These are phyloP conservation scores for Struthidea cinerea DNA, from an alignment of 2,113 vertebrate species.

Conservation along the genomic window DNA sequence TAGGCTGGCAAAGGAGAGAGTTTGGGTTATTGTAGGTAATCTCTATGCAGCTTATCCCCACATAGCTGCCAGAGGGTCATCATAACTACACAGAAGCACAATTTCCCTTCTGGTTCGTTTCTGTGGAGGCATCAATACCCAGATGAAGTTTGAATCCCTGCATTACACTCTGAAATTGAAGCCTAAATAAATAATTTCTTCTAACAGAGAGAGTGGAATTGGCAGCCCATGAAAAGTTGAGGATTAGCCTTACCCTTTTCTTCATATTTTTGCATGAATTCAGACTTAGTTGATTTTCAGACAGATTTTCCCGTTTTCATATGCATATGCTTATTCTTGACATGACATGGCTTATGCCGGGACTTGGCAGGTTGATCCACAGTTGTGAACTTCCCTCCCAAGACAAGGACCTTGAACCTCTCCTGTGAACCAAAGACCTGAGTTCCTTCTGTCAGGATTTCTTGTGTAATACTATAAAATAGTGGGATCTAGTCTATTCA, in stretches of 20 bases:
- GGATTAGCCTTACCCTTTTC: neutral
- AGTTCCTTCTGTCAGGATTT: neutral
- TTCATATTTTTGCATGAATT: neutral
- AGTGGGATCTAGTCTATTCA: neutral
- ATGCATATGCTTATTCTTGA: neutral
- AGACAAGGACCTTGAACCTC: neutral
- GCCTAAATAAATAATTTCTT: neutral
- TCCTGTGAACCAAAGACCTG: neutral
- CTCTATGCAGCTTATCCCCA: fast-evolving
- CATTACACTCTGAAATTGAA: neutral
- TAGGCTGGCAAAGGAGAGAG: neutral
- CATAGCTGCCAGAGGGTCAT: neutral
- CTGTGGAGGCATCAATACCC: neutral
- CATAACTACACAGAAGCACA: fast-evolving
- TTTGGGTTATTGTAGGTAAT: neutral
- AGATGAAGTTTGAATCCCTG: neutral
- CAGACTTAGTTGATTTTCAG: neutral
- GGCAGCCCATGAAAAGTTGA: neutral
- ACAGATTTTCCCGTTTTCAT: neutral
- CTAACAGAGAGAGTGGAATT: neutral
- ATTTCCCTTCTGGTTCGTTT: neutral
- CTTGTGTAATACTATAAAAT: neutral
- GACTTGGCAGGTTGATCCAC: neutral
- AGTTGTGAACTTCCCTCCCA: neutral
- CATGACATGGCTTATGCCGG: neutral